Percentiles rank a stretch among this genome's conserved stretches.
Conservation (phyloP, 2,888 invertebrate species). For the Theodoxus fluviatilis region DNA sequence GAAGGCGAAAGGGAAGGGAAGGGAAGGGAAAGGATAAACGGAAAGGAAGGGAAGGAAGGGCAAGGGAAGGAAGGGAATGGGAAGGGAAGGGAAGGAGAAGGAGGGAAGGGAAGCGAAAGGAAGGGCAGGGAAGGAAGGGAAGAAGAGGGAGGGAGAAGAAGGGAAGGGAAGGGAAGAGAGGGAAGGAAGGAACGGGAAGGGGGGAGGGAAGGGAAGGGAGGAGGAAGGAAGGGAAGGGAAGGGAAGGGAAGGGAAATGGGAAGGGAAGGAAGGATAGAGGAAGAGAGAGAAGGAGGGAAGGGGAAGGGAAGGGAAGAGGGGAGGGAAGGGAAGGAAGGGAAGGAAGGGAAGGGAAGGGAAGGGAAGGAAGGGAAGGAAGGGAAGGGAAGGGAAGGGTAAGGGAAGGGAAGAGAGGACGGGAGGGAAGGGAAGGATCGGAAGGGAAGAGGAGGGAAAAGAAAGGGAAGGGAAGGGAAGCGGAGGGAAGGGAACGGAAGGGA, state of each 20-base stretch:
- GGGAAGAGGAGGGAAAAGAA: conserved; percentile 6
- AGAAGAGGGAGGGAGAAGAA: no score
- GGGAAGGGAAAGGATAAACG: conserved; percentile 9
- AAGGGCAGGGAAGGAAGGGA: no score
- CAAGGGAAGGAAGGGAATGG: not conserved
- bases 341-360: not conserved
- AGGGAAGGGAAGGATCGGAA: not conserved
- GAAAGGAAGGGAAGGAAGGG: conserved; percentile 3
- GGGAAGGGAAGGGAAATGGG: not conserved
- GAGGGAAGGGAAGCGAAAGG: no score
- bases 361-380: conserved; percentile 20
- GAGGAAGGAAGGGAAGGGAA: no score
- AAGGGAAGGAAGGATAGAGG: not conserved
- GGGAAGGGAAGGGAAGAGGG: not conserved
- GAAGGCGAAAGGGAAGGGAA: conserved; percentile 5
- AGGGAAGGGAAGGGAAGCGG: not conserved
- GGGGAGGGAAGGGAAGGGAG: no score
- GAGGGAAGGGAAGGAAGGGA: not conserved
- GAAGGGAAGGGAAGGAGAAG: no score
- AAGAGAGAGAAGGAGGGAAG: not conserved
- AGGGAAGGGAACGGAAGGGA: not conserved
- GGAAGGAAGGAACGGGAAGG: no score
- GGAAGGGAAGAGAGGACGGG: conserved; percentile 14
- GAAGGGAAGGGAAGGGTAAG: conserved; percentile 21
- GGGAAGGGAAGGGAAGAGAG: no score